Conservation (phyloP, 2,797 vertebrate genomes). For the Leptoclinus maculatus region DNA sequence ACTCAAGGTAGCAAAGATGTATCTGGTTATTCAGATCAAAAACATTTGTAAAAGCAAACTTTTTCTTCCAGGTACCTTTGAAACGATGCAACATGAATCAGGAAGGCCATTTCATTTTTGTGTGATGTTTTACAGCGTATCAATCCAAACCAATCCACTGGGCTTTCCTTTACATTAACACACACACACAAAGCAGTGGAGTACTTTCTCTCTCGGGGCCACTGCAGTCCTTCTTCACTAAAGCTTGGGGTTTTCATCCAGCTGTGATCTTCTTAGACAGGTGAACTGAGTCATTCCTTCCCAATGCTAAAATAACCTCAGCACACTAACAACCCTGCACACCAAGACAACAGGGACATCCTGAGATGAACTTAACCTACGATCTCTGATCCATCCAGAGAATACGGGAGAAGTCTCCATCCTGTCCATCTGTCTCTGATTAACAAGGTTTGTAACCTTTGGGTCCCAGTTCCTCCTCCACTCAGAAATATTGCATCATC, state of each 20-base stretch:
- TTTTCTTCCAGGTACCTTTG: too few relatives aligned
- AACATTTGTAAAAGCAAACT: background rate
- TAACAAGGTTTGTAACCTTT: slow-evolving; percentile 26
- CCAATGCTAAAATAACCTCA: slow-evolving; percentile 24
- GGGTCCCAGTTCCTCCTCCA: background rate
- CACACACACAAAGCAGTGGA: background rate
- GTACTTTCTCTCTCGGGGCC: slow-evolving; percentile 2
- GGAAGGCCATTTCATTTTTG: background rate
- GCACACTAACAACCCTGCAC: background rate
- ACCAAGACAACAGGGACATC: background rate
- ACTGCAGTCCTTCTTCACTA: slow-evolving; percentile 8
- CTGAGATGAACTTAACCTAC: background rate
- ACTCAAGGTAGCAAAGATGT: too few relatives aligned
- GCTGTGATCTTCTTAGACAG: slow-evolving; percentile 50
- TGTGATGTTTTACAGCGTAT: background rate
- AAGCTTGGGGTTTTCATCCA: slow-evolving; percentile 23
- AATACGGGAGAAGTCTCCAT: background rate
- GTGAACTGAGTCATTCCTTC: slow-evolving; percentile 56
- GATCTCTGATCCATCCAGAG: background rate
- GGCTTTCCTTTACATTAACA: background rate
- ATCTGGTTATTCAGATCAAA: too few relatives aligned
- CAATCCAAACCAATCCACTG: background rate
- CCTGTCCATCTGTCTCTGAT: slow-evolving; percentile 8
- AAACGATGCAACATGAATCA: too few relatives aligned
- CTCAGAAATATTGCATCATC: slow-evolving; percentile 20